Evolutionary conservation across 92 coral and sea anemone genomes (phyloP), one percentile per base, ranked within the genome.

Genomic region (Siderastrea siderea): DNA sequence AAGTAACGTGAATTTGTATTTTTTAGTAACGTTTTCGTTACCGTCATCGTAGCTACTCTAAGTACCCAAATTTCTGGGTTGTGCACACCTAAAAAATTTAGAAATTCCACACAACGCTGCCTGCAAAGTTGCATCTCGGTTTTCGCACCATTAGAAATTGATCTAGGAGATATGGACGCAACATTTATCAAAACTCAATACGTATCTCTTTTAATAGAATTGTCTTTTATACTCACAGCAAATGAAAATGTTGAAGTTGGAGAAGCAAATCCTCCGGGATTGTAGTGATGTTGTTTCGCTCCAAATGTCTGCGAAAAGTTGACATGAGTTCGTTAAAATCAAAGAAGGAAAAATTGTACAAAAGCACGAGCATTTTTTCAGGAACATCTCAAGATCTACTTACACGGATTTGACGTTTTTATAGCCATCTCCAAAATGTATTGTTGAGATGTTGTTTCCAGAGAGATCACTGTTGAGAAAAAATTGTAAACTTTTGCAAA

Each of bases 231-330:
- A 82, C 86, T 82, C 49, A 82, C 86, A 82, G 46, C 8, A 55
- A 54, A 10, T 55, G 86, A 57, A 58, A 54, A 63, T 70, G 77
- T 58, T 50, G 77, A 1, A 82, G 47, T 60, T 71, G 69, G 38
- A 16, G 52, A 19, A 71, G 70, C 52, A 38, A 38, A 38, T 61
- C 79, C 68, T 84, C 87, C 8, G 52, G 7, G 5, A 84, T 13
- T 6, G 87, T 73, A 2, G 87, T 84, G 72, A 84, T 84, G 62
- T 72, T 84, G 87, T 84, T 84, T 61, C 60, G 51, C 52, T 84
- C 87, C 71, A 84, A 75, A 84, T 84, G 69, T 43, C 87, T 84
- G 87, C n/a, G 26, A 74, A 84, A 70, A 61, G 16, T 45, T n/a
- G 13, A 64, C 48, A 19, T 52, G 38, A 26, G 38, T 26, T 26